phyloP scores from a whole-genome alignment of 2,797 vertebrate species.

The Zenarchopterus dispar region DNA sequence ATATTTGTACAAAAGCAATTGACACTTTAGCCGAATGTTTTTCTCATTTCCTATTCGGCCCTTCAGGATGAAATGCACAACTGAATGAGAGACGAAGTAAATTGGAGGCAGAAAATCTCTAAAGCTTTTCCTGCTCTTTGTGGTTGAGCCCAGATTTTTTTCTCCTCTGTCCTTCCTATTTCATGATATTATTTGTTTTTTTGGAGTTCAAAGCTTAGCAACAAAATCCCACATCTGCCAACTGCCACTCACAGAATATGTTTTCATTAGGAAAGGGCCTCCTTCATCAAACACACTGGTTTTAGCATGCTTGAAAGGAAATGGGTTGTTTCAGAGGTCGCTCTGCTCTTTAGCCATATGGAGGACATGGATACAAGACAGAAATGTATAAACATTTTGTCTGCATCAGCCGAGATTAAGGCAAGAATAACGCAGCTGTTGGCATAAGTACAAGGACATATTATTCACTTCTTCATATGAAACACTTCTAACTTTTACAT shows the following conservation, averaged over 20 bases:
- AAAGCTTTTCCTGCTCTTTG: constrained; percentile 78
- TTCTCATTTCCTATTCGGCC: constrained; percentile 67
- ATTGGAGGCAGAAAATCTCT: constrained; percentile 61
- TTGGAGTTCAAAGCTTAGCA: constrained; percentile 84
- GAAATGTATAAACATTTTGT: constrained; percentile 41
- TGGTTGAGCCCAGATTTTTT: constrained; percentile 66
- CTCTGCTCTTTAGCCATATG: constrained; percentile 65
- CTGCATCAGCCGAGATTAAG: constrained; percentile 26
- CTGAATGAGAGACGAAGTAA: constrained; percentile 52
- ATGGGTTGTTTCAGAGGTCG: constrained; percentile 77
- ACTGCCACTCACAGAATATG: constrained; percentile 77
- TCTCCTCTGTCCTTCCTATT: constrained; percentile 61
- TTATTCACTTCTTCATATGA: constrained; percentile 14
- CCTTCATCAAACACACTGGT: constrained; percentile 78
- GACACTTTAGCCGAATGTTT: constrained; percentile 69
- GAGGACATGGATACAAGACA: constrained; percentile 36
- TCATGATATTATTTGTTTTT: constrained; percentile 81
- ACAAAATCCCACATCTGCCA: constrained; percentile 76
- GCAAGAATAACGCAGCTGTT: constrained; percentile 33
- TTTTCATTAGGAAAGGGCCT: constrained; percentile 77
- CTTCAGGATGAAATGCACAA: constrained; percentile 43
- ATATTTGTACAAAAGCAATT: constrained; percentile 53
- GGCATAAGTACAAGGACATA: constrained; percentile 27
- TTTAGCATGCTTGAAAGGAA: constrained; percentile 77
- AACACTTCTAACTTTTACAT: not conserved